Percentiles rank a stretch among this genome's conserved stretches.
Conservation (phyloP, 2,113 vertebrate genomes). For the Dinomys branickii region DNA sequence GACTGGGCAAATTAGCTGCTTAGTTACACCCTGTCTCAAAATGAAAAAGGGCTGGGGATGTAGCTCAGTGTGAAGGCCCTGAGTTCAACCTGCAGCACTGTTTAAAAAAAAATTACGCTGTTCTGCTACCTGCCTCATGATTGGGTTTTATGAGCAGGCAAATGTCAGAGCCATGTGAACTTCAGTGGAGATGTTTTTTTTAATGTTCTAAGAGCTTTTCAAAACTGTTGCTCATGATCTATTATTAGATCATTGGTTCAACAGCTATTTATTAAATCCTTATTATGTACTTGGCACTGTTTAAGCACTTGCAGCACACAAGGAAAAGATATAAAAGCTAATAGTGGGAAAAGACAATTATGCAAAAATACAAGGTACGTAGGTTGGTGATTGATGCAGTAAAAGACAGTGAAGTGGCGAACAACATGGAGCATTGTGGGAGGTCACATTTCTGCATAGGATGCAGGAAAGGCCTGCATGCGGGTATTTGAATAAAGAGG, state of each 20-base stretch:
- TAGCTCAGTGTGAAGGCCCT: background rate
- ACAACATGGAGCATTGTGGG: background rate
- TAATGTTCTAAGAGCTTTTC: slow-evolving; percentile 18
- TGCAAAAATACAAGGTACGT: background rate
- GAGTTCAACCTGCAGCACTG: background rate
- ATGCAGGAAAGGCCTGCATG: background rate
- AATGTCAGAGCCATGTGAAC: background rate
- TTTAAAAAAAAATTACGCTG: background rate
- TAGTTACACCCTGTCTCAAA: background rate
- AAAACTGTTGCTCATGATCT: background rate
- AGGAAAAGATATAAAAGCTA: background rate
- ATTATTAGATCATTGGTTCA: slow-evolving; percentile 29
- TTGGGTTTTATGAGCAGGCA: slow-evolving; percentile 1
- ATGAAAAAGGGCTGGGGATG: background rate
- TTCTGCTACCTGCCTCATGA: background rate
- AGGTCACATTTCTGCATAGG: background rate
- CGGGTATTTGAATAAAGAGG: slow-evolving; percentile 24
- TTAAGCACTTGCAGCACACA: background rate
- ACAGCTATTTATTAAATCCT: slow-evolving; percentile 5
- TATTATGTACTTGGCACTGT: background rate
- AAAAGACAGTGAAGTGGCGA: slow-evolving; percentile 4
- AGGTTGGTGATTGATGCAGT: background rate
- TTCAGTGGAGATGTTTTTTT: background rate
- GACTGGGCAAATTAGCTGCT: background rate
- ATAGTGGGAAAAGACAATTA: slow-evolving; percentile 21